These are phyloP conservation scores for Papilio machaon DNA, from an alignment of 1,140 invertebrate genomes.

Conservation along the genomic window DNA sequence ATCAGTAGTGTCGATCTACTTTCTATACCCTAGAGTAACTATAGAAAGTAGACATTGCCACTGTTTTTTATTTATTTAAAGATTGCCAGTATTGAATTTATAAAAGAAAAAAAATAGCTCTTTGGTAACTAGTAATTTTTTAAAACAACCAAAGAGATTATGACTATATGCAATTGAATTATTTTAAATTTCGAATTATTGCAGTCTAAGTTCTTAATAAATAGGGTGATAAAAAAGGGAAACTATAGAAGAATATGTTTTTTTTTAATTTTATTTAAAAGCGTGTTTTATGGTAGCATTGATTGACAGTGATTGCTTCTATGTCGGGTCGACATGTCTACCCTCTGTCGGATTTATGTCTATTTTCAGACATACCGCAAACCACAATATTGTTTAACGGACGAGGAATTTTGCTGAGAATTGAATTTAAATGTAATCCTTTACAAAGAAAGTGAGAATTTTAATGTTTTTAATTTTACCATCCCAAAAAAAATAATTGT, in stretches of 20 bases:
- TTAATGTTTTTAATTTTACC: background rate
- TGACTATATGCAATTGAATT: too few species aligned
- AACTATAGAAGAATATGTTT: too few species aligned
- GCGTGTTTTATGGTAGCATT: background rate
- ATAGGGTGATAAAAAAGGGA: background rate
- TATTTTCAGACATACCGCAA: background rate
- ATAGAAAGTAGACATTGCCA: background rate
- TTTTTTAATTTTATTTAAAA: background rate
- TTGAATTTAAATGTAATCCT: background rate
- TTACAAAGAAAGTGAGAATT: background rate
- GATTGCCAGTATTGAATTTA: background rate
- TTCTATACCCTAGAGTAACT: slow-evolving; percentile 21
- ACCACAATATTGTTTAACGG: slow-evolving; percentile 2
- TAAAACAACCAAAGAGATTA: too few species aligned
- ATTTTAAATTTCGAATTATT: too few species aligned
- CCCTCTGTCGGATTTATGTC: slow-evolving; percentile 19
- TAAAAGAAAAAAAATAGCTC: too few species aligned
- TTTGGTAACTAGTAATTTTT: too few species aligned
- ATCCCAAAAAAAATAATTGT: too few species aligned
- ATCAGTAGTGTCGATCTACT: background rate
- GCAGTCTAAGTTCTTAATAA: too few species aligned
- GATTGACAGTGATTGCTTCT: background rate
- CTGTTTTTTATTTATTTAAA: background rate
- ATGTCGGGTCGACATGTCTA: background rate
- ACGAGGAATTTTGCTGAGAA: background rate